These are phyloP conservation scores for Spodoptera litura DNA, from an alignment of 1,140 invertebrate species.

Conservation along the genomic window DNA sequence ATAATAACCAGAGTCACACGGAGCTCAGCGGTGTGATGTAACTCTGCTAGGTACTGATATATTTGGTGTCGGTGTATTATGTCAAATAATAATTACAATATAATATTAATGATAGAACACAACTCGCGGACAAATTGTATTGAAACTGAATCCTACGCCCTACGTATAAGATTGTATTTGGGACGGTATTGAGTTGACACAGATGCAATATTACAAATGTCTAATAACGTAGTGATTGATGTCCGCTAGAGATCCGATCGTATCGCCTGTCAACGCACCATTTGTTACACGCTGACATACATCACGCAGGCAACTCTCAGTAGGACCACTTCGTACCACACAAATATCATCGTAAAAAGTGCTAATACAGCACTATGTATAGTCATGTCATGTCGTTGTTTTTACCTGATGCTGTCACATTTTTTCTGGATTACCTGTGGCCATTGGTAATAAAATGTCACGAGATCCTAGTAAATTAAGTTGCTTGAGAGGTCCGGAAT, in stretches of 20 bases:
- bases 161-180: background rate
- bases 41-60: slow-evolving; percentile 6
- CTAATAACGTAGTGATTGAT: slow-evolving; percentile 6
- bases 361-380: too few species aligned
- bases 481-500: too few species aligned
- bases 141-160: background rate
- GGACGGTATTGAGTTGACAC: background rate
- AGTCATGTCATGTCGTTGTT: too few species aligned
- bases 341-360: too few species aligned
- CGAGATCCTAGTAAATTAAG: too few species aligned
- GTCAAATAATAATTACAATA: slow-evolving; percentile 26
- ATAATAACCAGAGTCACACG: too few species aligned
- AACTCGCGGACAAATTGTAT: slow-evolving; percentile 15
- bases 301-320: background rate
- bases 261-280: slow-evolving; percentile 11
- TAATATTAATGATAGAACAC: slow-evolving; percentile 11
- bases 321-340: background rate
- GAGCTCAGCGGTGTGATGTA: background rate
- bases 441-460: too few species aligned
- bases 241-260: background rate
- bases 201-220: background rate
- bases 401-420: too few species aligned
- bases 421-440: too few species aligned
- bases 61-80: slow-evolving; percentile 1
- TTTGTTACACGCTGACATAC: background rate